Percentiles rank a stretch among this genome's conserved stretches.
Evolutionary conservation across 2,113 vertebrate genomes (phyloP).

Genomic region (Pholis gunnellus): DNA sequence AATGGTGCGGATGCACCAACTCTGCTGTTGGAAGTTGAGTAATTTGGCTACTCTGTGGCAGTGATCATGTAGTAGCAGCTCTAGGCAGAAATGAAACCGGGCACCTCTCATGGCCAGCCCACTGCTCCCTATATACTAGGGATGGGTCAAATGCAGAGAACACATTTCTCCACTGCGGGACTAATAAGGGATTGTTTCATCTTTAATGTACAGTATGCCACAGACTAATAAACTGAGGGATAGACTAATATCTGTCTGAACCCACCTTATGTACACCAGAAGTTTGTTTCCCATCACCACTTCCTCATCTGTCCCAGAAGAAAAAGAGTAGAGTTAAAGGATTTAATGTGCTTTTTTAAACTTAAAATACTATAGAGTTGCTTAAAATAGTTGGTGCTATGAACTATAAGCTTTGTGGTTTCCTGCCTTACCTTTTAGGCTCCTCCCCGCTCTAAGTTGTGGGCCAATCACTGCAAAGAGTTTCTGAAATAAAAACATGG

Average conservation of each 20-base stretch:
- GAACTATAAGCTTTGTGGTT: background rate
- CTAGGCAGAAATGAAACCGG: background rate
- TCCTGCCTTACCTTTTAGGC: slow-evolving; percentile 87
- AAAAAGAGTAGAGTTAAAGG: slow-evolving; percentile 1
- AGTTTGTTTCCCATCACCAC: slow-evolving; percentile 98
- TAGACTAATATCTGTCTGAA: background rate
- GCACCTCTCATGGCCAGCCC: too few relatives aligned
- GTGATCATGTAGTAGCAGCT: background rate
- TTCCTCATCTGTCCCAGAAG: slow-evolving; percentile 89
- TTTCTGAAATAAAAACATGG: slow-evolving; percentile 86
- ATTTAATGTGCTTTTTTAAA: background rate
- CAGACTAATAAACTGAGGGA: background rate
- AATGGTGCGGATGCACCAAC: too few relatives aligned
- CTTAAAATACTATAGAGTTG: background rate
- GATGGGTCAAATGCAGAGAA: too few relatives aligned
- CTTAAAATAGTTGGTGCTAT: background rate
- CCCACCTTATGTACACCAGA: slow-evolving; percentile 96
- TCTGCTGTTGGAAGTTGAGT: too few relatives aligned
- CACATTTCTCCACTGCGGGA: too few relatives aligned
- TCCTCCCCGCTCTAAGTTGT: slow-evolving; percentile 89
- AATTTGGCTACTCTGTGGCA: background rate
- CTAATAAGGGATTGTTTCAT: too few relatives aligned
- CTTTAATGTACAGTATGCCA: background rate
- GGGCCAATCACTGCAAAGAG: slow-evolving; percentile 94
- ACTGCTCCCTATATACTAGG: too few relatives aligned